Percentiles rank a stretch among this genome's conserved stretches.
Evolutionary conservation across 2,888 invertebrate genomes (phyloP).

Genomic region (Heliconius aoede): DNA sequence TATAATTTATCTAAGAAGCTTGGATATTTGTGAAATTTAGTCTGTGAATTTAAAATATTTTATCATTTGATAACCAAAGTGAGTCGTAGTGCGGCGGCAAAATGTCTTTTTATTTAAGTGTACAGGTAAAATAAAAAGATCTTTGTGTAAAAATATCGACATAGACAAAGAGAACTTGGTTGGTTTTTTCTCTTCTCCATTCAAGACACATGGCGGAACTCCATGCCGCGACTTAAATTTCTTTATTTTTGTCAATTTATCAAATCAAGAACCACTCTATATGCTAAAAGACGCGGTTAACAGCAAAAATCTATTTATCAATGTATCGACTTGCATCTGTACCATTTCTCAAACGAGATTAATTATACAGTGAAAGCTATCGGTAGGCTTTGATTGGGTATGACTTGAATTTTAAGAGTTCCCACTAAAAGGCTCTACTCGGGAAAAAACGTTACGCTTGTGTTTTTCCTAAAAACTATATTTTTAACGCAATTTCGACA

Average conservation of each 20-base stretch:
- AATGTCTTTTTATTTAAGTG: too few relatives aligned
- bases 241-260: not conserved
- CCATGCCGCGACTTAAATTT: too few relatives aligned
- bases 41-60: not conserved
- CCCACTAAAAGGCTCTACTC: constrained; percentile 6
- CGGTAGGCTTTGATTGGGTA: constrained; percentile 39
- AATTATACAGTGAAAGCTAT: constrained; percentile 60
- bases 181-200: too few relatives aligned
- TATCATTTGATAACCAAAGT: not conserved
- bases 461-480: not conserved
- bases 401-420: constrained; percentile 34
- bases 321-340: constrained; percentile 73
- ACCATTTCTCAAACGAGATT: constrained; percentile 77
- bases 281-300: constrained; percentile 64
- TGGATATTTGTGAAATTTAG: not conserved
- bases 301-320: constrained; percentile 79
- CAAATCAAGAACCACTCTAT: constrained; percentile 48
- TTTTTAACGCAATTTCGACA: not conserved
- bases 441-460: not conserved
- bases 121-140: too few relatives aligned
- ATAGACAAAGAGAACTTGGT: too few relatives aligned
- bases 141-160: too few relatives aligned
- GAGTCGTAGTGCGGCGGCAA: too few relatives aligned
- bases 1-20: not conserved
- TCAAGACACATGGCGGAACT: too few relatives aligned